phyloP scores from a whole-genome alignment of 2,888 invertebrate species.

The Rotaria sp. region DNA sequence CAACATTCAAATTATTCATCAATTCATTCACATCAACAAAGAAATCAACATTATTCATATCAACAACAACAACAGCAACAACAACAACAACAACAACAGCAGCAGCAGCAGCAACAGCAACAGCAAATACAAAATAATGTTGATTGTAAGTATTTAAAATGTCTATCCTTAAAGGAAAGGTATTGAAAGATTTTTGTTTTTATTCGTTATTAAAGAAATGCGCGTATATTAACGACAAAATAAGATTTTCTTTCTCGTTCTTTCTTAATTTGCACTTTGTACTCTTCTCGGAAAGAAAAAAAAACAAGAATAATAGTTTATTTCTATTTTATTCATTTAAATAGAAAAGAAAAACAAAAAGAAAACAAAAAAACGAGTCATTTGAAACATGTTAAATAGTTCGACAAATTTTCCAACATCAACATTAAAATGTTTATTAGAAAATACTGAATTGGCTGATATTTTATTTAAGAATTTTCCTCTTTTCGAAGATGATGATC shows the following conservation, averaged over 20 bases:
- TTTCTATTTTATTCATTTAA: too few species aligned
- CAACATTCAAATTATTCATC: slow-evolving; percentile 17
- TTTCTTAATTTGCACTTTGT: not conserved
- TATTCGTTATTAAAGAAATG: not conserved
- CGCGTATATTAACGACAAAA: not conserved
- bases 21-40: slow-evolving; percentile 24
- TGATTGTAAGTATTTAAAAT: not conserved
- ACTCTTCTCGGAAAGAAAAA: not conserved
- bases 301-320: not conserved
- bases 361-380: not conserved
- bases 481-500: not conserved
- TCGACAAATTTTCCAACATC: slow-evolving; percentile 32
- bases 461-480: slow-evolving; percentile 29
- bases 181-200: not conserved
- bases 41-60: not conserved
- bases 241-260: not conserved
- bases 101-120: not conserved
- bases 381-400: not conserved
- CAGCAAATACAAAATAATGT: not conserved
- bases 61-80: not conserved
- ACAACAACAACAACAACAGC: not conserved
- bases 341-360: too few species aligned
- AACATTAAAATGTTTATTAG: slow-evolving; percentile 34
- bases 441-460: slow-evolving; percentile 40
- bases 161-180: not conserved